Evolutionary conservation across 2,888 invertebrate species (phyloP), one percentile per base, ranked within the genome.

Genomic region (Siphonodentalium dalli): DNA sequence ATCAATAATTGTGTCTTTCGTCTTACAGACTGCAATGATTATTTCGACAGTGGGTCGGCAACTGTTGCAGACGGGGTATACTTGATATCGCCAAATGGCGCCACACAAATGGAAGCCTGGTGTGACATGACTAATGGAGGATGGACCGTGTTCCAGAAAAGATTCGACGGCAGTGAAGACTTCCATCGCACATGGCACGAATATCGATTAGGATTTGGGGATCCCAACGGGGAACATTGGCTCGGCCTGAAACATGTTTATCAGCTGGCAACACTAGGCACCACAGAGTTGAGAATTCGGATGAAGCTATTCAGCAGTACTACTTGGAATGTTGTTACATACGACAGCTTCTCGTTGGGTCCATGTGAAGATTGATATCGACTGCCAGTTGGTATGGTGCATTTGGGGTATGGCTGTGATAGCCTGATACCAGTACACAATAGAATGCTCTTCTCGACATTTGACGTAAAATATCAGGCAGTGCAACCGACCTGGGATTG

Each of bases 51-150:
- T n/a, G n/a, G n/a, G n/a, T n/a, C n/a, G n/a, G n/a, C n/a, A n/a
- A n/a, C n/a, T n/a, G n/a, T n/a, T n/a, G n/a, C n/a, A n/a, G 44
- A 46, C 21, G 46, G 46, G 27, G 38, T 38, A 2, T 46, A 46
- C 24, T 8, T 4, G 21, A 46, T 46, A 7, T 29, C 13, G 3
- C 46, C 46, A 20, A 6, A 13, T 4, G 38, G 38, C 5, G 28
- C 29, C 1, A 28, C 27, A 20, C 6, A 5, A 13, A 29, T 46
- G 11, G 5, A 28, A n/a, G 13, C 38, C 11, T 37, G 35, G 38
- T 46, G 46, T 28, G 46, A 46, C 29, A 46, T 46, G 46, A 37
- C 28, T 3, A 37, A 35, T 37, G 39, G 33, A 2, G 47, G 47
- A 2, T 47, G 47, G 47, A 47, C 47, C 2, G 31, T 47, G 5